phyloP scores from a whole-genome alignment of 2,113 vertebrate species.

The Baryphthengus martii region DNA sequence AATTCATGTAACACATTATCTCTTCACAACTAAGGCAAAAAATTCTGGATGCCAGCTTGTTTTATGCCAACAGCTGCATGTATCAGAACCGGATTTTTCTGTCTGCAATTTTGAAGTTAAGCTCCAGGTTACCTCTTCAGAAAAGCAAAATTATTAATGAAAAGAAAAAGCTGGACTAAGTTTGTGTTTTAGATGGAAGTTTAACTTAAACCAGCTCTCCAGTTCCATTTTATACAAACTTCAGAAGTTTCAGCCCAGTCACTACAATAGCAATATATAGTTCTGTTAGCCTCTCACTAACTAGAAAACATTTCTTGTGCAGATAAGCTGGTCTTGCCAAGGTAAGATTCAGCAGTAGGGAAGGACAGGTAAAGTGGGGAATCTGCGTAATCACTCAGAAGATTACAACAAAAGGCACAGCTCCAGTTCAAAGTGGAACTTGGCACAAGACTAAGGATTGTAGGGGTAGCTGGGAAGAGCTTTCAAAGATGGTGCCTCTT shows the following conservation, averaged over 20 bases:
- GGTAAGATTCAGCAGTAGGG: not conserved
- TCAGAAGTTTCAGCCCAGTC: not conserved
- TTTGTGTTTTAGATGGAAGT: not conserved
- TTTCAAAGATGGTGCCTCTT: slow-evolving; percentile 68
- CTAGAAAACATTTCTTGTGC: not conserved
- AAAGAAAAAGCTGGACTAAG: not conserved
- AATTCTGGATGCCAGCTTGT: not conserved
- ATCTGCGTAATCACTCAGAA: not conserved
- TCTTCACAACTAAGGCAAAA: not conserved
- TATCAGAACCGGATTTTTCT: not conserved
- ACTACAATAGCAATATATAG: not conserved
- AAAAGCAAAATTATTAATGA: not conserved
- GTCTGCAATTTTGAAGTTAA: not conserved
- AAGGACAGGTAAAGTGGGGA: not conserved
- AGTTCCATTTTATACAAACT: not conserved
- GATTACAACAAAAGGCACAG: slow-evolving; percentile 45
- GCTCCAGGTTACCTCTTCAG: not conserved
- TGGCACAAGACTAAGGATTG: slow-evolving; percentile 66
- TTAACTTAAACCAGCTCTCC: not conserved
- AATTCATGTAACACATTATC: not conserved
- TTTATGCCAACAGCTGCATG: not conserved
- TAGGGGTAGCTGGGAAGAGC: slow-evolving; percentile 58
- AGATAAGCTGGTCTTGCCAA: not conserved
- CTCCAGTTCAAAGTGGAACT: slow-evolving; percentile 77
- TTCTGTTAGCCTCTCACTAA: not conserved